Evolutionary conservation across 1,140 invertebrate genomes (phyloP), one percentile per base, ranked within the genome.

Genomic region (Drosophila neocordata): DNA sequence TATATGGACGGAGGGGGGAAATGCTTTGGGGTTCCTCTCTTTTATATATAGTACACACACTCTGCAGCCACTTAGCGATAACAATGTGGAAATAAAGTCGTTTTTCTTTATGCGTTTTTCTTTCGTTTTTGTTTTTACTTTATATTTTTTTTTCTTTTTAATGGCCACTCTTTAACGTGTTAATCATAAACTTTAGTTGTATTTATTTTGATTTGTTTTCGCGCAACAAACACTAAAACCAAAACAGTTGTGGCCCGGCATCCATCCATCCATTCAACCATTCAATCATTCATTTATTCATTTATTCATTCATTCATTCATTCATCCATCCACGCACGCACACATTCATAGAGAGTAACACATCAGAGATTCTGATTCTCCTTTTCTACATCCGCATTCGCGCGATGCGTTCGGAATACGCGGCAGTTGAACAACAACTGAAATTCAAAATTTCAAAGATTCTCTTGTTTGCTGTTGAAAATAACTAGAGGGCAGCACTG

Each of bases 351-450:
- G n/a, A n/a, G n/a, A n/a, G n/a, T n/a, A n/a, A 24, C 41, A 20
- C 41, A 48, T 18, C 12, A 20, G 41, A 48, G 41, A 48, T 48
- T 48, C 41, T 31, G 27, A 31, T 31, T 31, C 15, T 20, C 9
- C 18, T 48, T 9, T 20, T 9, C 18, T 48, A 48, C 18, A 48
- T 63, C 37, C 64, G 24, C 65, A 62, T 65, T 56, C 74, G 70
- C 78, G 61, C 65, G 63, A 51, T 44, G 65, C 79, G 79, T 84
- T 72, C 63, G 64, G 76, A 84, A 72, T 79, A 69, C 79, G 80
- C 81, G 81, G 67, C 80, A 69, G 81, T 74, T 85, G 69, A 77
- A 77, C 67, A 65, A 41, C 81, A 84, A 85, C 81, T 84, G 80
- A 80, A 72, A 73, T 83, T 69, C 74, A 79, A 48, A 18, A 31